These are phyloP conservation scores for Uropetala carovei DNA, from an alignment of 2,888 invertebrate genomes.

Conservation along the genomic window DNA sequence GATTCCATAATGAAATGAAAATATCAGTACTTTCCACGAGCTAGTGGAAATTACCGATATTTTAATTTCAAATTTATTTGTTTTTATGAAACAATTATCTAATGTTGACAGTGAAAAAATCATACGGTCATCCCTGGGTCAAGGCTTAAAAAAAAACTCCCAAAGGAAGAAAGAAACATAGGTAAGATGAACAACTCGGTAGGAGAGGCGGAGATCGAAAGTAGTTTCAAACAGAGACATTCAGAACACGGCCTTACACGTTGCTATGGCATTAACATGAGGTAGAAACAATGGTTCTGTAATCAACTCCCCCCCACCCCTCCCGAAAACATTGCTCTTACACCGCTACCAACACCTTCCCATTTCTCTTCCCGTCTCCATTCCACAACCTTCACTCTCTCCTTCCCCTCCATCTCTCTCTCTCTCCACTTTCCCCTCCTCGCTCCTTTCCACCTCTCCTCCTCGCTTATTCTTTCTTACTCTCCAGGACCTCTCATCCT, in stretches of 20 bases:
- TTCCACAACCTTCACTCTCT: neutral
- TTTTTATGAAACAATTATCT: too few relatives aligned
- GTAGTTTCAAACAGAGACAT: neutral
- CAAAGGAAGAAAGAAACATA: too few relatives aligned
- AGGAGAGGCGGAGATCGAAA: neutral
- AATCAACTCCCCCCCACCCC: neutral
- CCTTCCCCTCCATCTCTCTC: neutral
- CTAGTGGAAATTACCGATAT: too few relatives aligned
- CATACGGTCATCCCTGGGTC: too few relatives aligned
- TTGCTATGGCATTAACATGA: neutral
- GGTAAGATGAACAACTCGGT: too few relatives aligned
- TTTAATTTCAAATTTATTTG: too few relatives aligned
- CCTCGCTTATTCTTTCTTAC: slow-evolving; percentile 22
- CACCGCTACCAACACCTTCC: slow-evolving; percentile 28
- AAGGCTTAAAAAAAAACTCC: too few relatives aligned
- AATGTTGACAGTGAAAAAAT: too few relatives aligned
- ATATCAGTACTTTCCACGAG: too few relatives aligned
- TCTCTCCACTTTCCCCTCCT: slow-evolving; percentile 31
- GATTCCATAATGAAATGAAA: too few relatives aligned
- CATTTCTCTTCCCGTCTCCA: neutral
- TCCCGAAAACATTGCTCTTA: neutral
- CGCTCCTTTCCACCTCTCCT: neutral
- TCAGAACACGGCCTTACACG: slow-evolving; percentile 31
- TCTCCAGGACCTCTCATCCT: slow-evolving; percentile 46
- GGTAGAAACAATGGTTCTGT: neutral